Evolutionary conservation across 2,888 invertebrate genomes (phyloP), one percentile per base, ranked within the genome.

Genomic region (Chrysina gloriosa): DNA sequence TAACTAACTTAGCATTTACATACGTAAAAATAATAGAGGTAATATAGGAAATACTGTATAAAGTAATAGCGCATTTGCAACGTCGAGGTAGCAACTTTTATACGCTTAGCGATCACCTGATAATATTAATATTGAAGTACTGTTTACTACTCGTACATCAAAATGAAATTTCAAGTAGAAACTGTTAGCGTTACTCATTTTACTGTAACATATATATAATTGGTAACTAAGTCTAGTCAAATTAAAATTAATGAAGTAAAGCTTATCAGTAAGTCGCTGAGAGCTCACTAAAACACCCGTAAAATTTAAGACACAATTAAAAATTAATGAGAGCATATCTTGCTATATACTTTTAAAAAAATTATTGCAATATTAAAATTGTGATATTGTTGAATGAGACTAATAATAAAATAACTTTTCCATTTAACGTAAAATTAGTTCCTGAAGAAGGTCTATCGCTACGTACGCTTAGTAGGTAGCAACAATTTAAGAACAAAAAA

Each of bases 321-420:
- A 69, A 73, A 78, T 77, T 80, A 79, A 80, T 79, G 78, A 77
- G 80, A 80, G 80, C 82, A 82, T 82, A 82, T 82, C 82, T 82
- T 80, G 81, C 78, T 80, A 61, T 61, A 61, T 61, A 80, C 72
- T 74, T 70, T 48, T 70, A 74, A 54, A 73, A 72, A 77, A 81
- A 78, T 82, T 81, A 82, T 83, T 83, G 83, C 83, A 83, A 83
- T 83, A 83, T 82, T 78, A 76, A 81, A 82, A 81, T 83, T 83
- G 83, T 83, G 83, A 83, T 83, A 83, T 82, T 79, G 81, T 82
- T 81, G 79, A 81, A 82, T 82, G 81, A 83, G 82, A 82, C 82
- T 83, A 81, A 81, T 79, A 79, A 80, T 77, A 78, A 77, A 76
- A 74, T 78, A 77, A 79, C 75, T 80, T 80, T 82, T 80, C 81